Base-by-base conservation (phyloP, 2,888 invertebrate genomes). In the Ochropacha duplaris region DNA sequence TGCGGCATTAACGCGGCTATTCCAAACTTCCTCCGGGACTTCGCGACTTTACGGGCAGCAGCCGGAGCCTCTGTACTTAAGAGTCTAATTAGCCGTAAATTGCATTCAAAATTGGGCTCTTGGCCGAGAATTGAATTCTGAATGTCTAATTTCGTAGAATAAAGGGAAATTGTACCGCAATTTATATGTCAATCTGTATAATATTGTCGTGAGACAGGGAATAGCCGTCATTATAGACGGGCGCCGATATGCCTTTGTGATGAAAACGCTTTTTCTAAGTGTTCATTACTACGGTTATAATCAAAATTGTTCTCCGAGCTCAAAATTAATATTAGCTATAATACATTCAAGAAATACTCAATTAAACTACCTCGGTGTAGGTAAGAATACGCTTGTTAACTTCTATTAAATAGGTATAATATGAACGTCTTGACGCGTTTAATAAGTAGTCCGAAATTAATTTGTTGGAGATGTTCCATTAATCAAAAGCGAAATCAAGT, bases 41-140 rank as follows among this genome's bases (percentile, higher is more conserved):
- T 71, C 12, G 70, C 72, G 72, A 70, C 74, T 74, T 52, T 34
- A 34, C 52, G 52, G 55, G 54, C 70, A 69, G 68, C 60, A 70
- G 64, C 68, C 67, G 71, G 44, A 44, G 79, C 76, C 79, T 83
- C 86, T 88, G 86, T 85, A 85, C 84, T 87, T 88, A 89, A 89
- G 80, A 83, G 84, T 84, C 81, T 89, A 89, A 90, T 90, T 90
- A 89, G 84, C 83, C 83, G 87, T 88, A 88, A 89, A 90, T 90
- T 88, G 88, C 88, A 86, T 83, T 81, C 80, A 79, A 81, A 88
- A 89, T 87, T 86, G 86, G 84, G 78, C 79, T 83, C 83, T 87
- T 84, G 85, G 81, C 77, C 84, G 84, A 85, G 83, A 87, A 89
- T 86, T 85, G 84, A 85, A 85, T 87, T 86, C 86, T 88, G 81